Evolutionary conservation across 2,888 invertebrate species (phyloP).

Genomic region (Cephus runcator): DNA sequence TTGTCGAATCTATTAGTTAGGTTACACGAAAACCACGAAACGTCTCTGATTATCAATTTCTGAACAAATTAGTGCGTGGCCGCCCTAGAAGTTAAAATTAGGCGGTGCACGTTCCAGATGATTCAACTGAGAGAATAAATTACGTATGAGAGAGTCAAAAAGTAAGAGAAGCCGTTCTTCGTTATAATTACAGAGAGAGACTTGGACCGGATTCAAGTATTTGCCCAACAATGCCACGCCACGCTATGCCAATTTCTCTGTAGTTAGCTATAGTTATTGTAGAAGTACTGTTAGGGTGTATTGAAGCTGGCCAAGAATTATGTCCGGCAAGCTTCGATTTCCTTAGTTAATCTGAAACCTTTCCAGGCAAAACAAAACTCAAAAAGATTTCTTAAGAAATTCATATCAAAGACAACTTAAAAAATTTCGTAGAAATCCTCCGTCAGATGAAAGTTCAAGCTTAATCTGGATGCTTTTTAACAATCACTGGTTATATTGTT

Average conservation of each 20-base stretch:
- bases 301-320: neutral
- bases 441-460: neutral
- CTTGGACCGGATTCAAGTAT: conserved; percentile 22
- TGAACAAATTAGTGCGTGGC: neutral
- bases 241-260: conserved; percentile 15
- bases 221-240: conserved; percentile 19
- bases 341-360: neutral
- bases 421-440: neutral
- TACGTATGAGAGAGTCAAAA: neutral
- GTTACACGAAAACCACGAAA: conserved; percentile 14
- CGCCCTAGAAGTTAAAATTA: neutral
- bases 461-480: neutral
- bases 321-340: neutral
- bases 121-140: neutral
- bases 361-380: neutral
- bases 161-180: neutral
- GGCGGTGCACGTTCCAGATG: neutral
- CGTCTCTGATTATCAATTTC: conserved; percentile 13
- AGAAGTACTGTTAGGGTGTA: neutral
- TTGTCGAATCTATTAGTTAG: conserved; percentile 11
- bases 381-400: neutral
- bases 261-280: neutral
- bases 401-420: neutral
- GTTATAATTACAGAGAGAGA: neutral
- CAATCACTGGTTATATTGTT: neutral